A percentile compares a stretch with the other conserved stretches of the same genome.
phyloP scores from a whole-genome alignment of 2,113 vertebrate genomes.

The Calonectris borealis region DNA sequence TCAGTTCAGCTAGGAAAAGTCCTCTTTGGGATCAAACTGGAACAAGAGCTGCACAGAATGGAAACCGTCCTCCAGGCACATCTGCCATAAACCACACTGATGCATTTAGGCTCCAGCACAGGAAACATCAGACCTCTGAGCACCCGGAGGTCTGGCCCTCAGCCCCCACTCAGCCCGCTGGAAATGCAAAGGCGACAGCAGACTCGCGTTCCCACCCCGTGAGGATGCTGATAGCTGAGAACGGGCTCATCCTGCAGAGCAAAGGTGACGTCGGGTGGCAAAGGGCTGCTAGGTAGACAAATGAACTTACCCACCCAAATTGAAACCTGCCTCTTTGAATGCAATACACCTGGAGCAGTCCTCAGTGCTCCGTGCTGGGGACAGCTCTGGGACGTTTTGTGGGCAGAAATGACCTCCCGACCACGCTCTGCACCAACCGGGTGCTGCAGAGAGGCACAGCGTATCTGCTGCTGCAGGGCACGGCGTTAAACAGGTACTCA shows the following conservation, averaged over 20 bases:
- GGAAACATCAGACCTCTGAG: background rate
- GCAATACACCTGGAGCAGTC: background rate
- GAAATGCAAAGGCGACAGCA: background rate
- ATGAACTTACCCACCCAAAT: background rate
- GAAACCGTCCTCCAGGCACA: fast-evolving
- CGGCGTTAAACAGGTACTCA: fast-evolving
- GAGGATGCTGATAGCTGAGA: background rate
- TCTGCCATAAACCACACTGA: background rate
- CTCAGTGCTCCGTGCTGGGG: background rate
- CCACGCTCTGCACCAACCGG: fast-evolving
- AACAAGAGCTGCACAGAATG: background rate
- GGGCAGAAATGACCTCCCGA: background rate
- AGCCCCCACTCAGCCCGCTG: background rate
- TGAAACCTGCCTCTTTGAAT: background rate
- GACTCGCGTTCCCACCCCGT: fast-evolving
- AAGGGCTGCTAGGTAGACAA: background rate
- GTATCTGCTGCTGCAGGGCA: background rate
- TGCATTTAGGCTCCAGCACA: background rate
- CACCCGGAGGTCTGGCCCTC: background rate
- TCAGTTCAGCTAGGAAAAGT: background rate
- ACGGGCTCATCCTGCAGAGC: fast-evolving
- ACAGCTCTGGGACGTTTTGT: background rate
- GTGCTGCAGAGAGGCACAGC: background rate
- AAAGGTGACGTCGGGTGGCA: background rate
- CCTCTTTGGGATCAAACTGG: background rate